Evolutionary conservation across 1,140 invertebrate species (phyloP), one percentile per base, ranked within the genome.

Genomic region (Sycobia sp.): DNA sequence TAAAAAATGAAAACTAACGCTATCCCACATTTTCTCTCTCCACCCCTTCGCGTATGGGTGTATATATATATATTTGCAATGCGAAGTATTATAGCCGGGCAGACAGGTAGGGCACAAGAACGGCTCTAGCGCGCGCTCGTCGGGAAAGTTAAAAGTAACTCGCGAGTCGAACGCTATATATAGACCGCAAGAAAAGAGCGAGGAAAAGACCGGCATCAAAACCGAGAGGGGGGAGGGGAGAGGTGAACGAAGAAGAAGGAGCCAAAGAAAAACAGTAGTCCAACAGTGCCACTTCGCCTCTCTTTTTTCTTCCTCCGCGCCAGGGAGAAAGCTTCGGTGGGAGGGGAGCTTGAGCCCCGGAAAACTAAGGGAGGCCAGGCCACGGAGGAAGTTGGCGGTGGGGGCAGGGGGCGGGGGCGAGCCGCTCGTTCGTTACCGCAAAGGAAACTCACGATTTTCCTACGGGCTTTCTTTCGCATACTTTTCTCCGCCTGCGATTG

Each of bases 91-190:
- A n/a, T 55, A 57, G 41, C 39, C 16, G 38, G 20, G 18, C n/a
- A n/a, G n/a, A 38, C 39, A 18, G 4, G 13, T n/a, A 20, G 20
- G 22, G 51, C 25, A 55, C 43, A 55, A 55, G 51, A 55, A 55
- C 39, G 34, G 44, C 54, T 56, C n/a, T n/a, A n/a, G n/a, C n/a
- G n/a, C n/a, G n/a, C 32, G 56, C 43, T 46, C 41, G 27, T 16
- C 53, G 4, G 39, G 22, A 68, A 74, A 75, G 73, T 76, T 74
- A 67, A 70, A 70, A 73, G 72, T 73, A 72, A 71, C 69, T 72
- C 61, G 58, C 36, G 44, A 29, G 25, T 23, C 18, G 44, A 51
- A 56, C 46, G 61, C 34, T 32, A 39, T n/a, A n/a, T n/a, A n/a
- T n/a, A n/a, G n/a, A n/a, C n/a, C n/a, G n/a, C n/a, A n/a, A n/a